Evolutionary conservation across 2,888 invertebrate species (phyloP), one percentile per base, ranked within the genome.

Genomic region (Xanthorhoe designata): DNA sequence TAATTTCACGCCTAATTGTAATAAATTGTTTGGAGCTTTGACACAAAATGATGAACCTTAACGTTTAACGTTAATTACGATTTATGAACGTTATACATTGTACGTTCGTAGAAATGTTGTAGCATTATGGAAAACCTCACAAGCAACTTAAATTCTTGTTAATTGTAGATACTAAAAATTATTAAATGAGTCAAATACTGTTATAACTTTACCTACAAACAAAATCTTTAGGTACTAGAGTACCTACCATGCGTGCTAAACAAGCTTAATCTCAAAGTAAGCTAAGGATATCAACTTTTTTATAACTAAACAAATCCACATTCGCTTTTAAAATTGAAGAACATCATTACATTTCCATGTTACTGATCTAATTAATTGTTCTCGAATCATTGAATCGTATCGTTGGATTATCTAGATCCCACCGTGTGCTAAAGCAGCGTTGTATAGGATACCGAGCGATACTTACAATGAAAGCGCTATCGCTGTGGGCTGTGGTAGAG

Each of bases 251-350:
- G 45, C 17, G 35, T 38, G 49, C 24, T 24, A 50, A 51, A 56
- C 29, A 47, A 59, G 66, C 57, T 57, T 10, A 54, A 15, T 66
- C 58, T 55, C 54, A 76, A 84, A 78, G 72, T 78, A 74, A 81
- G 81, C 78, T 80, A 85, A 84, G 83, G 84, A 78, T 85, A 78
- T 76, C 81, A 80, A 84, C 79, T 80, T 83, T 79, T 42, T 78
- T 76, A 72, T 53, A 67, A 71, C 64, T 66, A 61, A 66, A 65
- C 73, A 69, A 47, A 71, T 74, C 73, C 73, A 73, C 72, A 72
- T 76, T 79, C 72, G 64, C 68, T 78, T 79, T 74, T 75, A 77
- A 73, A 72, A 74, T 73, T 74, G 62, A 75, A 69, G 60, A 67
- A 49, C 60, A 54, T 56, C 53, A 35, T 54, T 66, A 18, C 54